phyloP scores from a whole-genome alignment of 2,797 vertebrate genomes.

The Parauchenoglanis punctatus region DNA sequence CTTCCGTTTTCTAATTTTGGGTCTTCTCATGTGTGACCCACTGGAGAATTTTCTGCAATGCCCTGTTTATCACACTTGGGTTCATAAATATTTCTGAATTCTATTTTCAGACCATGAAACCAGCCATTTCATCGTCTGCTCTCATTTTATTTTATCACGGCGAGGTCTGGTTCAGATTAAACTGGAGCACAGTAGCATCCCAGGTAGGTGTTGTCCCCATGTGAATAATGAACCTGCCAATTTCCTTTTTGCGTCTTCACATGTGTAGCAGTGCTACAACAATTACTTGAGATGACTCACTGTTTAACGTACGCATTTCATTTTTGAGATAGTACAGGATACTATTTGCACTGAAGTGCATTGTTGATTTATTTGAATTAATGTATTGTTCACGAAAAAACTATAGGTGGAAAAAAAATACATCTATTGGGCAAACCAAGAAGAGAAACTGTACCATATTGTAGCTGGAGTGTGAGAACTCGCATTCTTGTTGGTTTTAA shows the following conservation, averaged over 20 bases:
- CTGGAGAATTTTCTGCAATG: not conserved
- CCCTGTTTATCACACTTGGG: not conserved
- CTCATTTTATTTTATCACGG: not conserved
- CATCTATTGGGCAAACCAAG: not conserved
- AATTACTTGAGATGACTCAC: not conserved
- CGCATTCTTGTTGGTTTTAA: not conserved
- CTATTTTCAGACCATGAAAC: not conserved
- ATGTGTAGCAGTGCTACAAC: not conserved
- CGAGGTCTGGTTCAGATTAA: not conserved
- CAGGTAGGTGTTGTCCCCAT: not conserved
- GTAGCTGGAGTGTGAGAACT: not conserved
- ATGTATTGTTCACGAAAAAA: not conserved
- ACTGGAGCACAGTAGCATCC: not conserved
- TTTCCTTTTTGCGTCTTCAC: not conserved
- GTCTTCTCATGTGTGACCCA: not conserved
- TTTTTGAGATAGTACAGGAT: not conserved
- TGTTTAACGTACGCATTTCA: not conserved
- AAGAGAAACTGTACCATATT: not conserved
- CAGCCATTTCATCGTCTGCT: not conserved
- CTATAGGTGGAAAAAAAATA: not conserved
- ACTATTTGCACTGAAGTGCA: not conserved
- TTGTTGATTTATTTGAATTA: not conserved
- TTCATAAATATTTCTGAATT: conserved; percentile 16
- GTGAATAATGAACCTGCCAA: not conserved
- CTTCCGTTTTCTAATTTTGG: not conserved